These are phyloP conservation scores for Zootermopsis nevadensis DNA, from an alignment of 2,888 invertebrate species.

Conservation along the genomic window DNA sequence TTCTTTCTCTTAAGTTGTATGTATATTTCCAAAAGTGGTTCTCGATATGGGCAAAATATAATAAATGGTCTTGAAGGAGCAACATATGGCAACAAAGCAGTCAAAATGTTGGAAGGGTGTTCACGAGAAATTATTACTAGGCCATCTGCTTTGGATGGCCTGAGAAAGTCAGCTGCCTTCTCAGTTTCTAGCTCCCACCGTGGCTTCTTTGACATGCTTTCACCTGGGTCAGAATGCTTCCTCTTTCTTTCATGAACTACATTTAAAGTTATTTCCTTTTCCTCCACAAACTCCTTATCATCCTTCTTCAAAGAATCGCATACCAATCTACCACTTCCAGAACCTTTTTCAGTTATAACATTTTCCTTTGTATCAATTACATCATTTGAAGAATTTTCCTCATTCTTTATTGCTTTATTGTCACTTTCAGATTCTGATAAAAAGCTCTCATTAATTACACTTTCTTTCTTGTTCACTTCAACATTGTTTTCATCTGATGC, in stretches of 20 bases:
- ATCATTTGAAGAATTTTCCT: slow-evolving; percentile 34
- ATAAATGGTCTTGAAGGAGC: slow-evolving; percentile 87
- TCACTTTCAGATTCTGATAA: slow-evolving; percentile 45
- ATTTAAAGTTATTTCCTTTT: slow-evolving; percentile 50
- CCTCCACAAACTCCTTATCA: slow-evolving; percentile 28
- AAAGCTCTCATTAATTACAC: slow-evolving; percentile 53
- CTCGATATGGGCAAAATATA: slow-evolving; percentile 82
- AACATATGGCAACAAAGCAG: slow-evolving; percentile 79
- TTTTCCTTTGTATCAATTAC: neutral
- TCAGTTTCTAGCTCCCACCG: slow-evolving; percentile 79
- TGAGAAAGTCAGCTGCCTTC: slow-evolving; percentile 72
- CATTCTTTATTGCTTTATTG: slow-evolving; percentile 1
- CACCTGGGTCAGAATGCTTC: slow-evolving; percentile 46
- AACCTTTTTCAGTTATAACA: neutral
- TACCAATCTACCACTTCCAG: neutral
- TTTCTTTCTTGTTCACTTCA: slow-evolving; percentile 47
- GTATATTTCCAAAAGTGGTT: slow-evolving; percentile 88
- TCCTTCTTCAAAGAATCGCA: neutral
- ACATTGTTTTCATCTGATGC: slow-evolving; percentile 20
- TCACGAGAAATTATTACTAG: slow-evolving; percentile 85
- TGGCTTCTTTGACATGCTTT: slow-evolving; percentile 64
- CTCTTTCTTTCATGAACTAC: slow-evolving; percentile 36
- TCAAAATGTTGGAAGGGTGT: slow-evolving; percentile 84
- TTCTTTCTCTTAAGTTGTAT: slow-evolving; percentile 77
- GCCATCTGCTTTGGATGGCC: slow-evolving; percentile 74